Percentiles rank a stretch among this genome's conserved stretches.
Conservation (phyloP, 2,888 invertebrate genomes). For the Limnephilus auricula region DNA sequence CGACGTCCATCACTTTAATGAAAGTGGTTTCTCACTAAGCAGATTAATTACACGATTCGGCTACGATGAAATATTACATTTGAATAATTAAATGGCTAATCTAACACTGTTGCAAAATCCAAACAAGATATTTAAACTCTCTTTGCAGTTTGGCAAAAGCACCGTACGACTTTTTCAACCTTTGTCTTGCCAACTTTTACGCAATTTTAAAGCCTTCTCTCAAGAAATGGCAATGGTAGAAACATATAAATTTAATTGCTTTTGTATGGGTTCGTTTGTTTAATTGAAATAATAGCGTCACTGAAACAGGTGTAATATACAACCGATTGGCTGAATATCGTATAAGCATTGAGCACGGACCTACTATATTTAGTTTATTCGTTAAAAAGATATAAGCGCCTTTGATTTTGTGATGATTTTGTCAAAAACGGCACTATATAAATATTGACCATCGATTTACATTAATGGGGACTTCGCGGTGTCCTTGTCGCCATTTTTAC, state of each 20-base stretch:
- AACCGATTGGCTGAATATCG: background rate
- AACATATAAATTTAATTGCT: background rate
- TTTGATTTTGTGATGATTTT: background rate
- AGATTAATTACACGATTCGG: background rate
- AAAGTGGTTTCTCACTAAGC: background rate
- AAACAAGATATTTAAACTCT: background rate
- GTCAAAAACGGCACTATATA: no score
- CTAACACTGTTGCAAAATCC: slow-evolving; percentile 29
- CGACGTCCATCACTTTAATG: background rate
- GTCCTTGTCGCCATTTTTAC: background rate
- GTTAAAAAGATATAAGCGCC: background rate
- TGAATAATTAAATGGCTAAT: slow-evolving; percentile 32
- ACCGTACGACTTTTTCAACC: background rate
- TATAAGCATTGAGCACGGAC: background rate
- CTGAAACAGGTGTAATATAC: no score
- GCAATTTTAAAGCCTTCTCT: background rate
- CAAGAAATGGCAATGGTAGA: background rate
- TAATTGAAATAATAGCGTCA: background rate
- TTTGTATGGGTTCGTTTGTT: background rate
- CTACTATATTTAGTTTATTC: background rate
- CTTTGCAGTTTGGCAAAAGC: background rate
- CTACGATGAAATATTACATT: slow-evolving; percentile 19
- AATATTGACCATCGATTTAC: no score
- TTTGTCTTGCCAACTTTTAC: background rate
- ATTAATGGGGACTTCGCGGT: no score